Evolutionary conservation across 2,888 invertebrate genomes (phyloP).

Genomic region (Meta bourneti): DNA sequence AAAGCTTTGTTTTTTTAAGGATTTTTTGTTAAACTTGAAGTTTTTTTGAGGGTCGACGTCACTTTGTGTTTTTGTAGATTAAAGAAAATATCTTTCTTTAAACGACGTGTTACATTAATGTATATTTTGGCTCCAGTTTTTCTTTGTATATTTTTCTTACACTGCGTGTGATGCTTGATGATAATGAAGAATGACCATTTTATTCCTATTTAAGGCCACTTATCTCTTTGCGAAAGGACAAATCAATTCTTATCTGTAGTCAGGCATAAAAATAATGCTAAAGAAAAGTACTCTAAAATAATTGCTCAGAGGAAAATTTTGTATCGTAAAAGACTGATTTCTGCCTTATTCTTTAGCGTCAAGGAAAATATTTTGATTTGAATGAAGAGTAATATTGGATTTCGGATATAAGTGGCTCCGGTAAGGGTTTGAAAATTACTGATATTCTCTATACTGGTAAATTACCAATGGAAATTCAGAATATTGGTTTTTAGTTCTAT

Average conservation of each 20-base stretch:
- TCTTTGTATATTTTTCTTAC: neutral
- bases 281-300: no score
- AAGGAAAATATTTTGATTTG: neutral
- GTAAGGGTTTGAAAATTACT: no score
- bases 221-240: slow-evolving; percentile 15
- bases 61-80: slow-evolving; percentile 38
- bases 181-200: slow-evolving; percentile 11
- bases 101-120: slow-evolving; percentile 33
- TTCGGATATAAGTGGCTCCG: no score
- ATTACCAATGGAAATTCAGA: no score
- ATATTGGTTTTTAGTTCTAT: no score
- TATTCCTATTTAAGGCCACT: slow-evolving; percentile 9
- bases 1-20: slow-evolving; percentile 61
- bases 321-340: neutral
- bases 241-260: slow-evolving; percentile 3
- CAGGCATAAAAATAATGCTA: neutral
- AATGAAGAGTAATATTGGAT: no score
- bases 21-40: slow-evolving; percentile 35
- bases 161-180: slow-evolving; percentile 2
- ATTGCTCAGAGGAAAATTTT: neutral
- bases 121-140: slow-evolving; percentile 28
- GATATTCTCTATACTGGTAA: no score
- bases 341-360: neutral
- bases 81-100: slow-evolving; percentile 43
- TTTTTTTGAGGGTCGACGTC: slow-evolving; percentile 27